Evolutionary conservation across 92 coral and sea anemone genomes (phyloP).

Genomic region (Diadumene lineata): DNA sequence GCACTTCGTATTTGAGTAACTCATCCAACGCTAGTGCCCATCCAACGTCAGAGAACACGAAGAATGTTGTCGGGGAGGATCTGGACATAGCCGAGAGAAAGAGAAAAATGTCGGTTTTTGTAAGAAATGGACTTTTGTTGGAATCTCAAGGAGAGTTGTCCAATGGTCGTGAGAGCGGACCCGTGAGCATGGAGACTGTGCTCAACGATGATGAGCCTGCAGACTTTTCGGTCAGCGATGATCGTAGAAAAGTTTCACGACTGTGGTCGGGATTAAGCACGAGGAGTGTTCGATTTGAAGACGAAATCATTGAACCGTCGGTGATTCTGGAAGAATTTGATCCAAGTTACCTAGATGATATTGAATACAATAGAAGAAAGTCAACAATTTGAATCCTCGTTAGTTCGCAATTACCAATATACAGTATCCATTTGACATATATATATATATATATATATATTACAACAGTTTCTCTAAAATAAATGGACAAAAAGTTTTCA

Average conservation of each 20-base stretch:
- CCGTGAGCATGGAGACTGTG: conserved; percentile 20
- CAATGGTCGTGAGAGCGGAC: conserved; percentile 22
- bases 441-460: too few species aligned
- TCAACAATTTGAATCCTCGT: conserved; percentile 42
- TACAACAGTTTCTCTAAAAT: too few species aligned
- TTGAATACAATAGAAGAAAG: conserved; percentile 43
- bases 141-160: conserved; percentile 14
- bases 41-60: not conserved
- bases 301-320: conserved; percentile 36
- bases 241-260: conserved; percentile 32
- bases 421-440: too few species aligned
- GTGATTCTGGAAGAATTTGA: conserved; percentile 27
- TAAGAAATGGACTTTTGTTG: conserved; percentile 20
- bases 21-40: conserved; percentile 29
- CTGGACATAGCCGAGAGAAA: not conserved
- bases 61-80: not conserved
- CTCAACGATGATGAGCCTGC: conserved; percentile 14
- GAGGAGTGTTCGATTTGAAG: conserved; percentile 69
- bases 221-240: not conserved
- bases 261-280: conserved; percentile 51
- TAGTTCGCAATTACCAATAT: too few species aligned
- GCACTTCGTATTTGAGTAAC: conserved; percentile 38
- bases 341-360: conserved; percentile 26
- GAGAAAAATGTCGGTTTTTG: conserved; percentile 47
- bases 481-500: too few species aligned